Evolutionary conservation across 92 coral and sea anemone genomes (phyloP), one percentile per base, ranked within the genome.

Genomic region (Pocillopora grandis): DNA sequence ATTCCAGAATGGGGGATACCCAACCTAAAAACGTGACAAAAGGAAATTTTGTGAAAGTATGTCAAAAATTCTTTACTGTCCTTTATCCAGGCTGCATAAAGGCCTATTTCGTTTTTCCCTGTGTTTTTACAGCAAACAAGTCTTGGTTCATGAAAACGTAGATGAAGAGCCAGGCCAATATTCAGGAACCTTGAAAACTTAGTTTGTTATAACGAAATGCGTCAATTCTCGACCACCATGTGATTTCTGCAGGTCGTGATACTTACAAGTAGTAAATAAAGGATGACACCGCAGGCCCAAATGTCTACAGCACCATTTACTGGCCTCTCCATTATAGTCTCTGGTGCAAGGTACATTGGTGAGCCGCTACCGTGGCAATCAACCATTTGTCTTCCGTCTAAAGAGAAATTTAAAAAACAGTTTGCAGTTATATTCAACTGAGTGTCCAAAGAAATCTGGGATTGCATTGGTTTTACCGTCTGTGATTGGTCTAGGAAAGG

Each of bases 1-100:
- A 67, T 90, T 95, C 98, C 98, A 95, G 87, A 95, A 95, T 17
- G 98, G 98, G 13, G 98, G 98, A 84, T 95, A 95, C 9, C 98
- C 98, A 59, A 89, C 98, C 98, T 95, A 75, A 21, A 11, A 27
- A 23, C 16, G 59, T 10, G 33, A 11, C 31, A 73, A 42, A 49
- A 23, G 23, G 12, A 48, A 42, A n/a, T 63, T 3, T n/a, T 10
- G 16, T 5, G 8, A 13, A 42, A 42, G 52, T 7, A 42, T 42
- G 52, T 42, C 52, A 42, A 42, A 42, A 42, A 42, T 42, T 0
- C 8, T 42, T 42, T 42, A 42, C 52, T 42, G 4, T 42, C 52
- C 8, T 42, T 42, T 42, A 42, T 42, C 52, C 52, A 42, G 52
- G 52, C 52, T 42, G 52, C 0, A 42, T 42, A 0, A 42, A 42